phyloP scores from a whole-genome alignment of 2,113 vertebrate genomes.

The Maccullochella peelii region DNA sequence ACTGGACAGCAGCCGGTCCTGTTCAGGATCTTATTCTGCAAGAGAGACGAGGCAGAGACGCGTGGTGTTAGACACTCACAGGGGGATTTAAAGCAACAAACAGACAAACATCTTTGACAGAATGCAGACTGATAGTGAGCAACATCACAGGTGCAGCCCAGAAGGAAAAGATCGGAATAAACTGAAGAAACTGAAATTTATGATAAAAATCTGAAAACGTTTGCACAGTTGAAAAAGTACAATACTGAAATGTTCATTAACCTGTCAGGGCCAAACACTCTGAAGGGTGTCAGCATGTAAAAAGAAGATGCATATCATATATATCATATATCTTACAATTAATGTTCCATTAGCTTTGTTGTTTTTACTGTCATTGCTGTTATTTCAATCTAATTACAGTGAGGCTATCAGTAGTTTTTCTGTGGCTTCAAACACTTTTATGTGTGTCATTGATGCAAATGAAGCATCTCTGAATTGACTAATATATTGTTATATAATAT shows the following conservation, averaged over 20 bases:
- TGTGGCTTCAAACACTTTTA: neutral
- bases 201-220: neutral
- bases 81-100: neutral
- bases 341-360: neutral
- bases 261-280: neutral
- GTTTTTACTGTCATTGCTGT: neutral
- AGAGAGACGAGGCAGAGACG: slow-evolving; percentile 58
- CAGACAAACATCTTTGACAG: neutral
- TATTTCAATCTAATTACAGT: neutral
- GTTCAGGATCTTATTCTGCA: slow-evolving; percentile 98
- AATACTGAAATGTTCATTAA: neutral
- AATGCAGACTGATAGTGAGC: neutral
- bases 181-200: neutral
- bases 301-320: neutral
- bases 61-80: slow-evolving; percentile 21
- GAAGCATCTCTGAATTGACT: too few species aligned
- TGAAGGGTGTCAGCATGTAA: neutral
- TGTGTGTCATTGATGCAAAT: too few species aligned
- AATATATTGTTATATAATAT: too few species aligned
- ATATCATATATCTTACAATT: neutral
- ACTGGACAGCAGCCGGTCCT: slow-evolving; percentile 98
- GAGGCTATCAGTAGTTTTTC: neutral
- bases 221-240: neutral
- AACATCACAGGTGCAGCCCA: neutral
- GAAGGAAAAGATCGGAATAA: neutral